Conservation (phyloP, 2,888 invertebrate genomes). For the Opisthograptis luteolata region DNA sequence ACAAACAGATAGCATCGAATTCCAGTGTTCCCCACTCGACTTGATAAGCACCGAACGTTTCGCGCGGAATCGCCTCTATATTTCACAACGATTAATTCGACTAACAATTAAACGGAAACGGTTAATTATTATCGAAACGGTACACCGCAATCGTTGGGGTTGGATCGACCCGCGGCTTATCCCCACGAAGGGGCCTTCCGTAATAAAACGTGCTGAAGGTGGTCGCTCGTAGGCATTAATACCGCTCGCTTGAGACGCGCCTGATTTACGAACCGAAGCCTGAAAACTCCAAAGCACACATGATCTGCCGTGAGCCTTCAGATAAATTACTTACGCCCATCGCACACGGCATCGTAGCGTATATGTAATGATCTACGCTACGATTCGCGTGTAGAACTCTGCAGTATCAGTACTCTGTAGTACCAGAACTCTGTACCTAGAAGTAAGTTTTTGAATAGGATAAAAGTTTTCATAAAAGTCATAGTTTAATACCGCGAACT, state of each 20-base stretch:
- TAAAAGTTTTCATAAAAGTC: no score
- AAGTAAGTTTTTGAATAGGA: no score
- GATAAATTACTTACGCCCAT: no score
- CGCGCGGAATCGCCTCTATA: conserved; percentile 7
- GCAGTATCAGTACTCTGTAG: no score
- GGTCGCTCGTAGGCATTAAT: conserved; percentile 48
- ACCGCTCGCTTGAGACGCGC: conserved; percentile 44
- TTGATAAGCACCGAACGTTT: conserved; percentile 2
- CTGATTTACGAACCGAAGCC: conserved; percentile 49
- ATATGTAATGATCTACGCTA: no score
- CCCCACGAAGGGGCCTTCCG: conserved; percentile 38
- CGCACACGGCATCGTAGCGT: no score
- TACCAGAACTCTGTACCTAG: no score
- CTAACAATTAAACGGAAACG: conserved; percentile 40
- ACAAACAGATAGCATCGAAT: conserved; percentile 3
- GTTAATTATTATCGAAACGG: conserved; percentile 33
- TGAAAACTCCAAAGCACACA: conserved; percentile 50
- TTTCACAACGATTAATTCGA: conserved; percentile 21
- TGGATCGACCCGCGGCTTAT: conserved; percentile 28
- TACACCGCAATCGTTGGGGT: conserved; percentile 25
- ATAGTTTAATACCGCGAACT: no score
- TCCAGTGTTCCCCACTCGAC: neutral
- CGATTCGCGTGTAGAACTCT: no score
- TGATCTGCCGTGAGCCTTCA: conserved; percentile 43
- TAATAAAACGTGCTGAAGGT: conserved; percentile 50